Base-by-base conservation (phyloP, 1,140 invertebrate species). In the Varroa destructor region DNA sequence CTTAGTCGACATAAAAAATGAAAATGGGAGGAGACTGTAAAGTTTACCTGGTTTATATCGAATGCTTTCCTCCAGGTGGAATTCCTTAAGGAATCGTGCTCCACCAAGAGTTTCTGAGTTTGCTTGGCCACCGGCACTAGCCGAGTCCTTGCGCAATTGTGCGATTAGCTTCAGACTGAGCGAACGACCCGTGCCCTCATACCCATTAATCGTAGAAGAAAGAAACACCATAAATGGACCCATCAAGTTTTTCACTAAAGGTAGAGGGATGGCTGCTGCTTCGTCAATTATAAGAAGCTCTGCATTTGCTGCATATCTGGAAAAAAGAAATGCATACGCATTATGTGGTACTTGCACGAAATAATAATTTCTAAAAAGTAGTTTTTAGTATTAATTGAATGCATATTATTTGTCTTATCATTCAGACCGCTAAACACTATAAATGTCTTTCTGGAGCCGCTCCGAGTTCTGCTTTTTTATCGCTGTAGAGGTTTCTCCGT, bases 271-370 rank as follows among this genome's bases (percentile, higher is more conserved):
- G 36, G 96, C 97, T 1, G 96, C 97, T 8, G 97, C 97, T 83
- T 99, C 97, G 79, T 99, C 97, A 75, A 99, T 97, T 37, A 98
- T 86, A 43, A 99, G 82, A 12, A 99, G 80, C 81, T 99, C 95
- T 14, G 93, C 93, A 78, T 95, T 92, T 25, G 88, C 87, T 43
- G 98, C 82, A 74, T 91, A 87, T 58, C 74, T 71, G 46, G 46
- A 8, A 51, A 5, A 5, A 3, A 51, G 8, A 51, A 51, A 51
- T 51, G 8, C 3, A 51, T 51, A 51, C 46, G 46, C 46, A 51
- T 51, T 51, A 51, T 51, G 3, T 51, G 8, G 3, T 51, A 51
- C 8, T 51, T 51, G 8, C 3, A 51, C 46, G 46, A 51, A 51
- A 51, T 8, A 51, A 51, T 51, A 51, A 5, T 5, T 3, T 51